Percentiles rank a stretch among this genome's conserved stretches.
Conservation (phyloP, 2,797 vertebrate species). For the Eulemur rubriventer region DNA sequence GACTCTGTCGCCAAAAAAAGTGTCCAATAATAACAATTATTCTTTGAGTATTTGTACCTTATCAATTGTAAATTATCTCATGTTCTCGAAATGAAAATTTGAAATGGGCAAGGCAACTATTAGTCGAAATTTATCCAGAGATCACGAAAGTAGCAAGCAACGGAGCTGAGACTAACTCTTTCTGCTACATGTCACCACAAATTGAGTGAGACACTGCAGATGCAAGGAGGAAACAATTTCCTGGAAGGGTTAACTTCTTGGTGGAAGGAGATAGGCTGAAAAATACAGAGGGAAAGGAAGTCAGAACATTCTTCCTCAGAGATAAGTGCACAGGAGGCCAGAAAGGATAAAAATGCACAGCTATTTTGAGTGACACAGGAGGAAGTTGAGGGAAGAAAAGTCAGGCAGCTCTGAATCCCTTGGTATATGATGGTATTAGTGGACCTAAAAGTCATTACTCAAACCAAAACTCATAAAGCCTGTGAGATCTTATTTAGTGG, state of each 20-base stretch:
- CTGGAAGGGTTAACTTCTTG: not conserved
- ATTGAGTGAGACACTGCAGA: rapidly evolving
- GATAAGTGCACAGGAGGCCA: not conserved
- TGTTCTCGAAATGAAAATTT: not conserved
- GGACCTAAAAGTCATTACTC: conserved; percentile 17
- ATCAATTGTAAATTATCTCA: not conserved
- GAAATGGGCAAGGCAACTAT: not conserved
- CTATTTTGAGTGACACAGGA: conserved; percentile 29
- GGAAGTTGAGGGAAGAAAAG: conserved; percentile 45
- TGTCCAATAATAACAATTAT: not conserved
- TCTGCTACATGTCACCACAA: rapidly evolving
- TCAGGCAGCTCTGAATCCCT: not conserved
- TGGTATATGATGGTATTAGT: not conserved
- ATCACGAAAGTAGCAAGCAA: not conserved
- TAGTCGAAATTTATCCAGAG: not conserved
- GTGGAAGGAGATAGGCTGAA: not conserved
- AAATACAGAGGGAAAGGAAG: not conserved
- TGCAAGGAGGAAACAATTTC: rapidly evolving
- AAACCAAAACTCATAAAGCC: not conserved
- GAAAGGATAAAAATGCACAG: not conserved
- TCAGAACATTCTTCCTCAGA: not conserved
- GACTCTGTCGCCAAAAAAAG: too few species aligned
- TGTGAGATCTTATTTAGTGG: not conserved
- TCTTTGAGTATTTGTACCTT: not conserved
- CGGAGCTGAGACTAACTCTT: not conserved